A percentile compares a stretch with the other conserved stretches of the same genome.
These are phyloP conservation scores for Pristionchus entomophagus DNA, from an alignment of 2,888 invertebrate species.

Conservation along the genomic window DNA sequence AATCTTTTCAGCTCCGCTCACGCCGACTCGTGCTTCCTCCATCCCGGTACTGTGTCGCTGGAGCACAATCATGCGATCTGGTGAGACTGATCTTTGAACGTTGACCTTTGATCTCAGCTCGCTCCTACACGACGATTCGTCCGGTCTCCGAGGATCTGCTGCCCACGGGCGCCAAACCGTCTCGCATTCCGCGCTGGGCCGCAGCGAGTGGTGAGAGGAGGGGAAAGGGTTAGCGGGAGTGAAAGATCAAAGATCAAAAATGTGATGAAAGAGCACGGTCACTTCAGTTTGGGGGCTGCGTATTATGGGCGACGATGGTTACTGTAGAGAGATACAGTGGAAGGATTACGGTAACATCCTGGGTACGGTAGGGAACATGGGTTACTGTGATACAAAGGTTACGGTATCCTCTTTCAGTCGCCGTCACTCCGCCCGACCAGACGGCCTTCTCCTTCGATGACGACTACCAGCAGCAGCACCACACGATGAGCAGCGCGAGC, in stretches of 20 bases:
- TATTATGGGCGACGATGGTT: too few relatives aligned
- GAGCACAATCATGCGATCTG: neutral
- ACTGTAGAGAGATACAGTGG: neutral
- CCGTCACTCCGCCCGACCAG: neutral
- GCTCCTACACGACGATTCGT: neutral
- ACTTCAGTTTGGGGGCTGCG: too few relatives aligned
- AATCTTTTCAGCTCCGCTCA: neutral
- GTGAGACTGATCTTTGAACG: neutral
- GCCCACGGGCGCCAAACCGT: neutral
- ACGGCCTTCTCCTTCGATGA: neutral
- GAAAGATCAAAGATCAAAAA: neutral
- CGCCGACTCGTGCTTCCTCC: neutral
- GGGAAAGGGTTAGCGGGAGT: neutral
- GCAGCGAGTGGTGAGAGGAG: slow-evolving; percentile 18
- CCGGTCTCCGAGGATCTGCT: neutral
- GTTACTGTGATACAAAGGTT: neutral
- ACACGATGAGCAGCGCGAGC: neutral
- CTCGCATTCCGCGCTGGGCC: slow-evolving; percentile 12
- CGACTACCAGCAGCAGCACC: neutral
- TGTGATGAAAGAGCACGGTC: too few relatives aligned
- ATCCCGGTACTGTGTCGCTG: slow-evolving; percentile 29
- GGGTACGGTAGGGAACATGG: neutral
- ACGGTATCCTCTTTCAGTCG: neutral
- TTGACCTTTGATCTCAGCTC: slow-evolving; percentile 31
- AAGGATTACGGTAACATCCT: neutral